These are phyloP conservation scores for Ceratitis capitata DNA, from an alignment of 1,140 invertebrate species.

Conservation along the genomic window DNA sequence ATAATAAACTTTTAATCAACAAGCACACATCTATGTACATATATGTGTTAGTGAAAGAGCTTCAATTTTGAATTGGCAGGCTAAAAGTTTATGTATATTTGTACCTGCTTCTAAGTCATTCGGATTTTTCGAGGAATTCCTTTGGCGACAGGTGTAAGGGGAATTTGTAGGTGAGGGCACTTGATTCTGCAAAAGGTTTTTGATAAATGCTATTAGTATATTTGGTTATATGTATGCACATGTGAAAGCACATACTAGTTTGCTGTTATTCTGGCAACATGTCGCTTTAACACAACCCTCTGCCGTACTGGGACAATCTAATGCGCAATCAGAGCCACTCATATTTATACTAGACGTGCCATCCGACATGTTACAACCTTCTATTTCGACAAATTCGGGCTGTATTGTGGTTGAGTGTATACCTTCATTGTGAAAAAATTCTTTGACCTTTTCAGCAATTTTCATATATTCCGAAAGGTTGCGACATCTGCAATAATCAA, in stretches of 20 bases:
- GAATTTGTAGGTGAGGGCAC: slow-evolving; percentile 79
- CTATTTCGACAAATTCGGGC: slow-evolving; percentile 88
- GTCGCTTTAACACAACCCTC: slow-evolving; percentile 85
- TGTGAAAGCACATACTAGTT: slow-evolving; percentile 51
- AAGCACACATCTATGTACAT: background rate
- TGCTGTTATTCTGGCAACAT: slow-evolving; percentile 73
- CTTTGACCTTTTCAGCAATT: slow-evolving; percentile 93
- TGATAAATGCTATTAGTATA: slow-evolving; percentile 48
- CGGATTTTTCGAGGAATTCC: slow-evolving; percentile 69
- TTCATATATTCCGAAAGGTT: slow-evolving; percentile 91
- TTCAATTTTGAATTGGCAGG: no score
- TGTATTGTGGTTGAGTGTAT: slow-evolving; percentile 90
- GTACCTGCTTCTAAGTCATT: slow-evolving; percentile 61
- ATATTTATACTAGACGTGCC: slow-evolving; percentile 64
- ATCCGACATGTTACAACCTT: slow-evolving; percentile 62
- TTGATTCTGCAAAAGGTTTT: slow-evolving; percentile 70
- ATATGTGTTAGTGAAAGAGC: background rate
- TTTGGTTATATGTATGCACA: slow-evolving; percentile 43
- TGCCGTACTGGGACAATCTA: slow-evolving; percentile 86
- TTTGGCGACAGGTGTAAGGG: slow-evolving; percentile 80
- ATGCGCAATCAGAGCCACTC: slow-evolving; percentile 73
- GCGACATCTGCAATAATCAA: slow-evolving; percentile 73
- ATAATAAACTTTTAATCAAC: no score
- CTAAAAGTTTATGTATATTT: background rate
- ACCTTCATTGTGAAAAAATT: slow-evolving; percentile 91